A percentile compares a stretch with the other conserved stretches of the same genome.
phyloP scores from a whole-genome alignment of 2,113 vertebrate genomes.

The rat (Rattus norvegicus) region GRCr8 NC_086019.1:189563501-189564000 shows the following conservation, averaged over 20 bases:
- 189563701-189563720: accelerated
- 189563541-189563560: background rate
- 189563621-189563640: no score
- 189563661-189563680: no score
- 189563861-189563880: background rate
- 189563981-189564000: accelerated
- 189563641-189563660: background rate
- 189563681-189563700: background rate
- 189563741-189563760: background rate
- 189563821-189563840: conserved; percentile 60
- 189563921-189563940: conserved; percentile 3
- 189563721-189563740: accelerated
- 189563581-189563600: accelerated
- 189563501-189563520: conserved; percentile 19
- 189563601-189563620: accelerated
- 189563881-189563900: conserved; percentile 88
- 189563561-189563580: no score
- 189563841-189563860: conserved; percentile 71
- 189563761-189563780: background rate
- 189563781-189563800: conserved; percentile 65
- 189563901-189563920: conserved; percentile 78
- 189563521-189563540: background rate
- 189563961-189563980: background rate
- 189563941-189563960: accelerated
- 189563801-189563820: conserved; percentile 70